Evolutionary conservation across 2,888 invertebrate species (phyloP).

Genomic region (Stenotaenia linearis): DNA sequence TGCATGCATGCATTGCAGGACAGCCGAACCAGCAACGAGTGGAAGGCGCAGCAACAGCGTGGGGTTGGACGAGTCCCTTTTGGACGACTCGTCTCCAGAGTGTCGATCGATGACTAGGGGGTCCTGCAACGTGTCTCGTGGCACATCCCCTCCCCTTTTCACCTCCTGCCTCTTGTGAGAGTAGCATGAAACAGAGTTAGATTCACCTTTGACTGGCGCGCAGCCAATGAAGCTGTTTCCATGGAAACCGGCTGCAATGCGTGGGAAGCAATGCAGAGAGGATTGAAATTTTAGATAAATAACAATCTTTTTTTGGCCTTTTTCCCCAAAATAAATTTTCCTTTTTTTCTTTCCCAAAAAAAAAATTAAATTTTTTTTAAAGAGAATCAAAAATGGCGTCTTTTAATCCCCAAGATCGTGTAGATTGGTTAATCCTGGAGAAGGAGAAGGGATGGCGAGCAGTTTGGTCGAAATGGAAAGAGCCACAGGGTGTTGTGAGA

Average conservation of each 20-base stretch:
- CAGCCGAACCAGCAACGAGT: neutral
- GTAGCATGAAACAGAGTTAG: constrained; percentile 1
- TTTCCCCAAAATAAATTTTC: neutral
- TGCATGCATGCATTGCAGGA: neutral
- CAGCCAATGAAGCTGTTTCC: constrained; percentile 5
- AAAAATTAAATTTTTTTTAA: no score
- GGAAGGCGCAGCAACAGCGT: no score
- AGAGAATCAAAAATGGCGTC: no score
- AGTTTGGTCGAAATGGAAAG: neutral
- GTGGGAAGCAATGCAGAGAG: neutral
- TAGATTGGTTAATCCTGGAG: neutral
- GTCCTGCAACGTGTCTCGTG: neutral
- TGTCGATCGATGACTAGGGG: constrained; percentile 4
- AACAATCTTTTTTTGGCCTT: neutral
- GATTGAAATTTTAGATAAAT: neutral
- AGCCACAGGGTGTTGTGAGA: neutral
- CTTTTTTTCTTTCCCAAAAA: neutral
- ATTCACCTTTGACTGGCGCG: constrained; percentile 5
- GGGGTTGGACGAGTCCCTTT: neutral
- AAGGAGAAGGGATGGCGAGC: neutral
- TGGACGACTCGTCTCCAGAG: neutral
- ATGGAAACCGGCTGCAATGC: neutral
- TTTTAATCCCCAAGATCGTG: neutral
- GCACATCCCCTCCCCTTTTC: constrained; percentile 5
- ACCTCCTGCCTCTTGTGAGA: neutral